Evolutionary conservation across 2,888 invertebrate genomes (phyloP).

Genomic region (Thereva nobilitata): DNA sequence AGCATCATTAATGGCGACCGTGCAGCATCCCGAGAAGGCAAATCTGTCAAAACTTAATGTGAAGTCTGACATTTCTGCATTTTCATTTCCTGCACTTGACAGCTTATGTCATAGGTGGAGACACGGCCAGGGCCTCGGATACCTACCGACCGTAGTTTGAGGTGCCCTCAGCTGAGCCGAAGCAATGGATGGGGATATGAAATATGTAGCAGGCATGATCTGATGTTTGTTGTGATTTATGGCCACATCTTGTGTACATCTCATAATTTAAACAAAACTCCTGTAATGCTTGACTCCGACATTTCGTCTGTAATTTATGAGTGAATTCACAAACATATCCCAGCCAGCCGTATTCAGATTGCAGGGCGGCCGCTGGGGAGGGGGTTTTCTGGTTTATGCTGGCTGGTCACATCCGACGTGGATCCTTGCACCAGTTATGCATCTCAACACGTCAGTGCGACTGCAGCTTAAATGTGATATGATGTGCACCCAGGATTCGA

Average conservation of each 20-base stretch:
- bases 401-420: constrained; percentile 11
- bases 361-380: constrained; percentile 19
- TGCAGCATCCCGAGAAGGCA: constrained; percentile 41
- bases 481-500: constrained; percentile 18
- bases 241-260: constrained; percentile 45
- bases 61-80: constrained; percentile 43
- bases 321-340: constrained; percentile 37
- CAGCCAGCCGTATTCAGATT: constrained; percentile 31
- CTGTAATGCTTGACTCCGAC: constrained; percentile 43
- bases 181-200: constrained; percentile 33
- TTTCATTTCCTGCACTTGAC: constrained; percentile 45
- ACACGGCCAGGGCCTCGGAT: constrained; percentile 31
- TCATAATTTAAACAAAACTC: constrained; percentile 46
- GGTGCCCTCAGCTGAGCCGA: constrained; percentile 5
- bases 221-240: constrained; percentile 45
- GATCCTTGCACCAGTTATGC: constrained; percentile 17
- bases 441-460: constrained; percentile 24
- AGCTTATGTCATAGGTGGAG: constrained; percentile 38
- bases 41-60: constrained; percentile 45
- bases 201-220: constrained; percentile 42
- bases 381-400: no score
- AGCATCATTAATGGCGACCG: constrained; percentile 20
- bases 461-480: constrained; percentile 12
- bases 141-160: neutral
- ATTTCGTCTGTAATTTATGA: constrained; percentile 42